phyloP scores from a whole-genome alignment of 2,797 vertebrate genomes.

The Threskiornis aethiopicus region DNA sequence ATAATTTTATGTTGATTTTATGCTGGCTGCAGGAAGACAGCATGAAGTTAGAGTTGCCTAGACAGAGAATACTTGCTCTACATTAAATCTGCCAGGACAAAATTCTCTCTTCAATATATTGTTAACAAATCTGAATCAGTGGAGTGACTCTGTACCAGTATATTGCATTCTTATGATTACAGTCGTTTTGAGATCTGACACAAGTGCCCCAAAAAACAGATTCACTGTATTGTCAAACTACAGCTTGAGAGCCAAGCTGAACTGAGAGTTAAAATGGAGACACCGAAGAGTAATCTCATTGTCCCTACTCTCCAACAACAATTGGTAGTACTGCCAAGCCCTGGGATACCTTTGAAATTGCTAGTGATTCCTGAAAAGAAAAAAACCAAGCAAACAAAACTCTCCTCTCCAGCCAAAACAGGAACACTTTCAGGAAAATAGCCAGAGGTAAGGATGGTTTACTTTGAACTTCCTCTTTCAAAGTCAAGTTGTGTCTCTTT shows the following conservation, averaged over 20 bases:
- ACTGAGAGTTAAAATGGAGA: neutral
- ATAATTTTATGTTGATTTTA: slow-evolving; percentile 15
- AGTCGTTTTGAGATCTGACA: neutral
- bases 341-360: neutral
- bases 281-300: neutral
- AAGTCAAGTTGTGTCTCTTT: neutral
- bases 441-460: neutral
- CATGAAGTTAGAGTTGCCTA: neutral
- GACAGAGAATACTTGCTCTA: neutral
- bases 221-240: neutral
- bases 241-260: neutral
- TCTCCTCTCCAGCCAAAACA: neutral
- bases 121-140: neutral
- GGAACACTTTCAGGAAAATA: neutral
- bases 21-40: neutral
- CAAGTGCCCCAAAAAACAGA: neutral
- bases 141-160: neutral
- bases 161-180: neutral
- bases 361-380: neutral
- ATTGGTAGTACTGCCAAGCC: neutral
- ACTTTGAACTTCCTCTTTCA: neutral
- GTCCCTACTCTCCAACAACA: neutral
- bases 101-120: neutral
- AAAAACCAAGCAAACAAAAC: neutral
- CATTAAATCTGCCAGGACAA: neutral